Conservation (phyloP, 2,113 vertebrate genomes). For the Platycercus adscitus region DNA sequence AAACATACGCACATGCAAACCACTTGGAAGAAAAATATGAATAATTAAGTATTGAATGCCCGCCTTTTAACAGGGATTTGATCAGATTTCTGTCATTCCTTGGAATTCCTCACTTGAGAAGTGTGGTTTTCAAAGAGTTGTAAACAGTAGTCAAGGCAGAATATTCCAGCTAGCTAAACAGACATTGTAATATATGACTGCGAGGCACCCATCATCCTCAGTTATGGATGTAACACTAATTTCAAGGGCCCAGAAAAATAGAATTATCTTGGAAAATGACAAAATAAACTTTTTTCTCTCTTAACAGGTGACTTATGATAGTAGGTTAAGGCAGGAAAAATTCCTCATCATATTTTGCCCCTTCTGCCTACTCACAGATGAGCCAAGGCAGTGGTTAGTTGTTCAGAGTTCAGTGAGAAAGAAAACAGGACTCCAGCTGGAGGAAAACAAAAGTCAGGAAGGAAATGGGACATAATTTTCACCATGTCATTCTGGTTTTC, state of each 20-base stretch:
- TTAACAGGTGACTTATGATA: neutral
- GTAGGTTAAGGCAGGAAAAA: neutral
- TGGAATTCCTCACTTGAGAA: neutral
- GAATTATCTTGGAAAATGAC: neutral
- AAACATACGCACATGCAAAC: neutral
- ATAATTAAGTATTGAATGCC: neutral
- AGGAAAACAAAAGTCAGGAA: conserved; percentile 5
- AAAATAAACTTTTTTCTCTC: neutral
- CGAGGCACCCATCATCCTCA: neutral
- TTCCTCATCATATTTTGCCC: neutral
- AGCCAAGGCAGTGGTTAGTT: neutral
- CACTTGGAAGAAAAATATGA: neutral
- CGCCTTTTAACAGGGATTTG: neutral
- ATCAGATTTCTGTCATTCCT: neutral
- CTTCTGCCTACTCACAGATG: neutral
- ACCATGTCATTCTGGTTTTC: neutral
- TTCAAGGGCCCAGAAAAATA: neutral
- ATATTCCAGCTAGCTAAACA: neutral
- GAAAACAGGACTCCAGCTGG: neutral
- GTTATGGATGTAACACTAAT: neutral
- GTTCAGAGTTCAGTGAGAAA: neutral
- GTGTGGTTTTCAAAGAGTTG: neutral
- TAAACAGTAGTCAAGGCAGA: neutral
- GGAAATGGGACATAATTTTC: neutral
- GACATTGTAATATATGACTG: neutral